Evolutionary conservation across 2,888 invertebrate species (phyloP).

Genomic region (Drosophila leonis): DNA sequence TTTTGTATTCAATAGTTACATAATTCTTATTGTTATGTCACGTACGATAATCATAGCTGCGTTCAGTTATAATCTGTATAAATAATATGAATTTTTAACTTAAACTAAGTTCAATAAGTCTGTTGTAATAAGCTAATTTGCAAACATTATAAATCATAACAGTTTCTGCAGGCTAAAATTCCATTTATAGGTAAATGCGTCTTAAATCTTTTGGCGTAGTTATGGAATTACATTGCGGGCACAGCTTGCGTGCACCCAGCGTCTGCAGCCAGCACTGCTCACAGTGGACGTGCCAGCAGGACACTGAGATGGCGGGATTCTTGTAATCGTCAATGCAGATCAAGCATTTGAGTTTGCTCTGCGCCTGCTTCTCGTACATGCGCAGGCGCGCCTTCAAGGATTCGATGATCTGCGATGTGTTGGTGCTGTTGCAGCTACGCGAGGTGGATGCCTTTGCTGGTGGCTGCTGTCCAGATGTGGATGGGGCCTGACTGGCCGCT

Average conservation of each 20-base stretch:
- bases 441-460: constrained; percentile 38
- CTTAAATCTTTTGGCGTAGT: constrained; percentile 94
- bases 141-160: constrained; percentile 25
- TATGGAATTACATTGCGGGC: constrained; percentile 97
- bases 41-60: constrained; percentile 64
- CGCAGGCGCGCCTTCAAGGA: constrained; percentile 91
- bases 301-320: constrained; percentile 95
- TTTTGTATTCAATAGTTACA: constrained; percentile 60
- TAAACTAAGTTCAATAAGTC: constrained; percentile 19
- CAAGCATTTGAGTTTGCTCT: constrained; percentile 92
- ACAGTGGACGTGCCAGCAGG: constrained; percentile 99
- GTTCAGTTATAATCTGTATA: constrained; percentile 46
- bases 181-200: constrained; percentile 92
- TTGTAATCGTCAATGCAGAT: constrained; percentile 95
- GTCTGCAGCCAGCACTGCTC: constrained; percentile 92
- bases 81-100: constrained; percentile 52
- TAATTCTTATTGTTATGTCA: constrained; percentile 74
- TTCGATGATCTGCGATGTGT: constrained; percentile 86
- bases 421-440: constrained; percentile 25
- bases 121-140: constrained; percentile 33
- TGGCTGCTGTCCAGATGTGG: constrained; percentile 33
- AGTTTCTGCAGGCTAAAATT: neutral
- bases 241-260: constrained; percentile 93
- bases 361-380: constrained; percentile 89
- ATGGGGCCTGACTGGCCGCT: constrained; percentile 22